Percentiles rank a stretch among this genome's conserved stretches.
Conservation (phyloP, 2,888 invertebrate genomes). For the Synergus gifuensis region DNA sequence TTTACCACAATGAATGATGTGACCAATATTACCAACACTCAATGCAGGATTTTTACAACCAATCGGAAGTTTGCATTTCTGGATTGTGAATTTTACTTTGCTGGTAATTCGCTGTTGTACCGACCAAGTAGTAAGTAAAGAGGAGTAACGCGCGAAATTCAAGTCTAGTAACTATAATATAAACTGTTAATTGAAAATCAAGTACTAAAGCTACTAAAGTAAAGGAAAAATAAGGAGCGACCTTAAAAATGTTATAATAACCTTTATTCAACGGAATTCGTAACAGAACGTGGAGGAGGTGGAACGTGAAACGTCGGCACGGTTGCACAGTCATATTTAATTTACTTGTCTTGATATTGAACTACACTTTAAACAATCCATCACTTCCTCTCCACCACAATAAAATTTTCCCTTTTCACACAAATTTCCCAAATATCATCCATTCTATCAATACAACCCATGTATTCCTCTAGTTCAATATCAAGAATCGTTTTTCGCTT, state of each 20-base stretch:
- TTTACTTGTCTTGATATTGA: constrained; percentile 27
- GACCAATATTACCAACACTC: too few species aligned
- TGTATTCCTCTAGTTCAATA: constrained; percentile 22
- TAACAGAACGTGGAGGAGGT: constrained; percentile 68
- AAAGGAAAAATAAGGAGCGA: constrained; percentile 3
- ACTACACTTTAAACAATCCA: constrained; percentile 13
- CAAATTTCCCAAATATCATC: not conserved
- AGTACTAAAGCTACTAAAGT: not conserved
- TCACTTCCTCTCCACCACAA: not conserved
- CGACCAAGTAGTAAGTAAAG: too few species aligned
- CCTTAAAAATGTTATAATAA: constrained; percentile 66
- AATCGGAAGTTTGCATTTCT: too few species aligned
- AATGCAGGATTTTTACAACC: too few species aligned
- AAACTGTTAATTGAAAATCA: not conserved
- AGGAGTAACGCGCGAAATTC: too few species aligned
- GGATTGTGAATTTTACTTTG: too few species aligned
- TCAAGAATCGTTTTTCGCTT: constrained; percentile 24
- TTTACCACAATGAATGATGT: too few species aligned
- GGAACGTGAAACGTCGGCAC: constrained; percentile 62
- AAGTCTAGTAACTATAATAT: too few species aligned
- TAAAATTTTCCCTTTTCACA: not conserved
- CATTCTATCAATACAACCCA: not conserved
- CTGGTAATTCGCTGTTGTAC: too few species aligned
- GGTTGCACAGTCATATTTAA: constrained; percentile 37
- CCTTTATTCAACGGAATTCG: constrained; percentile 71